These are phyloP conservation scores for Boulengeromyrus knoepffleri DNA, from an alignment of 2,113 vertebrate species.

Conservation along the genomic window DNA sequence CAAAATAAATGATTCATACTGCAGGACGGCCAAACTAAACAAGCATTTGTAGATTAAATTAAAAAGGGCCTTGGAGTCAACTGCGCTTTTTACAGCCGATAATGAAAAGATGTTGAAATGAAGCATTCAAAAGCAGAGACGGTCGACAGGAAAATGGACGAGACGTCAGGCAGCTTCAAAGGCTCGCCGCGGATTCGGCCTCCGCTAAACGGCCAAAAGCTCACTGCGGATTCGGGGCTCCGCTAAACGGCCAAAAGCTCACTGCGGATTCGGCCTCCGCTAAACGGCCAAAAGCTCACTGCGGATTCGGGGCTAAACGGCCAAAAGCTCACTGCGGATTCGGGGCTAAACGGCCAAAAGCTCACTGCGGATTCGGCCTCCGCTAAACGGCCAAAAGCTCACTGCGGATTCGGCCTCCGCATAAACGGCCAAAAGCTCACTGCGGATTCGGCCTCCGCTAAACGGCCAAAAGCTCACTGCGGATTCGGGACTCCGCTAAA, in stretches of 20 bases:
- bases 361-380: not conserved
- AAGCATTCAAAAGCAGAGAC: not conserved
- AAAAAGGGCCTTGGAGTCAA: not conserved
- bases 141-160: not conserved
- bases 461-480: too few species aligned
- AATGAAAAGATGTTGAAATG: not conserved
- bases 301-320: not conserved
- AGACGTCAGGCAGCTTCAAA: not conserved
- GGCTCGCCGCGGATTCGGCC: not conserved
- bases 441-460: not conserved
- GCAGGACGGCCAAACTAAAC: not conserved
- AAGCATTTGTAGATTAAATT: conserved; percentile 5
- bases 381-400: not conserved
- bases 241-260: not conserved
- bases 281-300: not conserved
- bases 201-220: not conserved
- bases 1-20: not conserved
- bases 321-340: not conserved
- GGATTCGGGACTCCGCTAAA: not conserved
- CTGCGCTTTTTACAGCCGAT: not conserved
- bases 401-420: not conserved
- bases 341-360: not conserved
- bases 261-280: too few species aligned
- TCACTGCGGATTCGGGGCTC: not conserved
- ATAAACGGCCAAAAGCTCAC: not conserved